Evolutionary conservation across 2,888 invertebrate genomes (phyloP), one percentile per base, ranked within the genome.

Genomic region (Ophonus ardosiacus): DNA sequence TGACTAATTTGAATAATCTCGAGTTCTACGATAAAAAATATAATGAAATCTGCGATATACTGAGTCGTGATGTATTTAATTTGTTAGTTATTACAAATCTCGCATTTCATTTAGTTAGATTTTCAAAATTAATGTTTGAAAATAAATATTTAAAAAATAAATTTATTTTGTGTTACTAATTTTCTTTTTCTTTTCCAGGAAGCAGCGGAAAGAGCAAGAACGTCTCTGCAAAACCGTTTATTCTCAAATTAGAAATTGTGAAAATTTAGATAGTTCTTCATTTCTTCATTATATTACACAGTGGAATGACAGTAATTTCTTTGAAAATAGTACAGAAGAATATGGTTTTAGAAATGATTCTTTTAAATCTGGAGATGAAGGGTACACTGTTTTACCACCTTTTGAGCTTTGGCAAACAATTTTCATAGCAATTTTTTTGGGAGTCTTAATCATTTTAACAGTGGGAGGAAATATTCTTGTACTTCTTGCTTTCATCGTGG

Each of bases 391-490:
- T 15, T 91, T 96, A 88, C 96, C 97, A 80, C 97, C 97, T 5
- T 98, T 98, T 91, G 95, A 96, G 85, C 92, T 97, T 76, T 98
- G 98, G 98, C 94, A 97, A 91, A 96, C 97, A 10, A 94, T 97
- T 86, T 93, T 97, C 88, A 97, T 99, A 87, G 98, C 98, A 24
- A 93, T 97, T 74, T 95, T 97, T 89, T 93, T 98, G 87, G 95
- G 96, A 38, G 92, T 97, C 86, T 98, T 98, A 90, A 98, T 98
- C 88, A 93, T 99, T 65, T 93, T 98, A 87, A 99, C 99, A 0
- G 96, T 99, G 86, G 96, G 96, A 86, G 99, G 99, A 82, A 99
- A 99, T 91, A 97, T 99, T 82, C 94, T 99, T 86, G 99, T 99
- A 84, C 94, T 99, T 82, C 92, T 98, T 88, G 98, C 98, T 68